Base-by-base conservation (phyloP, 2,888 invertebrate species). In the Caenorhabditis sp. region DNA sequence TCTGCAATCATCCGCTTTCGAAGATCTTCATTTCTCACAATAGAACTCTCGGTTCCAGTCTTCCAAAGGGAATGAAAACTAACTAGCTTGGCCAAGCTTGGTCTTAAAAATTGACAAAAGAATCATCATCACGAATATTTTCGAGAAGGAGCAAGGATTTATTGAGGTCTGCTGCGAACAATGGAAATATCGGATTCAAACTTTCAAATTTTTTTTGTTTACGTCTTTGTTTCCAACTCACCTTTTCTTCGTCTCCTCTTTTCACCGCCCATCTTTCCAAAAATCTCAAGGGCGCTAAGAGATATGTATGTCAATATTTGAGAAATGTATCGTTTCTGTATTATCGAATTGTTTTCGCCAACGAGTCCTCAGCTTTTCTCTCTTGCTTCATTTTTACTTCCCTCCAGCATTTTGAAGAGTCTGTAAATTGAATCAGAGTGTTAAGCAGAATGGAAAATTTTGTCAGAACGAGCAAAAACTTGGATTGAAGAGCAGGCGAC, bases 291-390 rank as follows among this genome's bases (percentile, higher is more conserved):
- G 69, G 76, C 69, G 76, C 56, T 59, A 76, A 68, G 56, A 76
- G 59, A 76, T 66, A 68, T 76, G 76, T 76, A 76, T 76, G 76
- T 76, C 76, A 76, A 76, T 76, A 76, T 76, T 76, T 76, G 76
- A 69, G 76, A 77, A 69, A 77, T 77, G 76, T 77, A 77, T 77
- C 76, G 76, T 61, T 35, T 59, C 31, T 58, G 47, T 59, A 66
- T 54, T 26, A 26, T 47, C 59, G 56, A 44, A 44, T 76, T 64
- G 58, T 68, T 68, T 68, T 76, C 26, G n/a, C 51, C 68, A 26
- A 19, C 44, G 38, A 47, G 44, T 56, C 26, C 61, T 31, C 35
- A 51, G 47, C 47, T 47, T n/a, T 19, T 47, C 38, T 61, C 24
- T 47, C 38, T 61, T n/a, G 24, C 47, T 31, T 64, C 56, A 44